Base-by-base conservation (phyloP, 30 jellyfish, hydroid and myxozoan genomes). In the Sanderia malayensis region DNA sequence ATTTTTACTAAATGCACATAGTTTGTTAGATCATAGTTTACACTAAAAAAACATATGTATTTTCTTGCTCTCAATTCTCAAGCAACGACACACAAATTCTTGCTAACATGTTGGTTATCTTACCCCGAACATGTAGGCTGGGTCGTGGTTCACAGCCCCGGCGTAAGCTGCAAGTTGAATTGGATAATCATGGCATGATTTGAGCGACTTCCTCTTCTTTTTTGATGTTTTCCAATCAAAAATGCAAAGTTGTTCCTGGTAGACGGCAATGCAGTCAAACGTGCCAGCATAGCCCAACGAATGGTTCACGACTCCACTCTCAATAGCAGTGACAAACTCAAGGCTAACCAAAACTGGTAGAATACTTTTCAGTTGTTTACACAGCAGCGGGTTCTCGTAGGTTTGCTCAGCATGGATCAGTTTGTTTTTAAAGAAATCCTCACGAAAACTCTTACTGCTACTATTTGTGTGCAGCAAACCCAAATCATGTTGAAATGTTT, bases 121-220 rank as follows among this genome's bases (percentile, higher is more conserved):
- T 61, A 80, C 92, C 73, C 66, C 71, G 44, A 80, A 80, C 22
- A 32, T 32, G 31, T 80, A 80, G 4, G 79, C 84, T 8, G 79
- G 79, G 46, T 80, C 92, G n/a, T 70, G 78, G 58, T 80, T 80
- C 25, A 60, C 83, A 0, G 92, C 92, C 23, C 82, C 92, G 2
- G 83, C 92, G 63, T 80, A 80, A 0, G 92, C 92, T 2, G 84
- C 83, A 7, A 70, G 73, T 27, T 80, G 92, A 34, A 80, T 79
- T 2, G 92, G 92, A 26, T 80, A 67, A 68, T 80, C 92, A 60
- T 67, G 53, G 21, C 79, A 80, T 4, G 84, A 67, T 29, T 45
- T 59, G 44, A 59, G 29, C 13, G 84, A n/a, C 28, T 18, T 68
- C 45, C 46, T 68, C 29, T 58, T 59, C 19, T 75, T 32, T 24